Evolutionary conservation across 1,140 invertebrate species (phyloP).

Genomic region (Cydia pomonella): DNA sequence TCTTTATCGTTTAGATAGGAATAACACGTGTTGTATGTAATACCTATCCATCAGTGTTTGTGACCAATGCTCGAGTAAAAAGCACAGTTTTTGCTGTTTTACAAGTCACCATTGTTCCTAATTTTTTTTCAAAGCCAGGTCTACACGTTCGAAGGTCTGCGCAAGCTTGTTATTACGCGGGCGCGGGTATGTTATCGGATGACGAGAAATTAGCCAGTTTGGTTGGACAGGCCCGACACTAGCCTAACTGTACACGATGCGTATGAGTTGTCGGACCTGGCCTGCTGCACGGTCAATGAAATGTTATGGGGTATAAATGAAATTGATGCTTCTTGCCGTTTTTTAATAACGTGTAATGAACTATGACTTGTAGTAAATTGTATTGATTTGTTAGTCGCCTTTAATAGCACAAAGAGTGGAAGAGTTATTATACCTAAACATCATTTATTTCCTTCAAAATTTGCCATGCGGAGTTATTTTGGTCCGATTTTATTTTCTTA

Average conservation of each 20-base stretch:
- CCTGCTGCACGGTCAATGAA: not conserved
- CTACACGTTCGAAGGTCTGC: conserved; percentile 46
- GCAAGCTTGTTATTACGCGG: conserved; percentile 51
- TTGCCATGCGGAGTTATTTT: no score
- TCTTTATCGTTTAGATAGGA: not conserved
- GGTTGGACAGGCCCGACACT: conserved; percentile 11
- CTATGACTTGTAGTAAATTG: no score
- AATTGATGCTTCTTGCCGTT: not conserved
- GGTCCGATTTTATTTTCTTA: no score
- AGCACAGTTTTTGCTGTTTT: not conserved
- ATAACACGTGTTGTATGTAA: not conserved
- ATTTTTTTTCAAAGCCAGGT: conserved; percentile 31
- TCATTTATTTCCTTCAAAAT: no score
- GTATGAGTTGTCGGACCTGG: not conserved
- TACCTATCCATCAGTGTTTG: not conserved
- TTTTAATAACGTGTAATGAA: not conserved
- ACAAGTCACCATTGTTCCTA: not conserved
- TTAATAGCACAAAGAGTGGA: no score
- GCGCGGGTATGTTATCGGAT: conserved; percentile 62
- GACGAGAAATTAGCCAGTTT: conserved; percentile 58
- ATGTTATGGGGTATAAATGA: not conserved
- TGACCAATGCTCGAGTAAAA: not conserved
- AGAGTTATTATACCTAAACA: no score
- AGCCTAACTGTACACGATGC: conserved; percentile 12
- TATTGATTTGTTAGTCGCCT: no score